Evolutionary conservation across 1,140 invertebrate species (phyloP).

Genomic region (Euura saliciscinereae): DNA sequence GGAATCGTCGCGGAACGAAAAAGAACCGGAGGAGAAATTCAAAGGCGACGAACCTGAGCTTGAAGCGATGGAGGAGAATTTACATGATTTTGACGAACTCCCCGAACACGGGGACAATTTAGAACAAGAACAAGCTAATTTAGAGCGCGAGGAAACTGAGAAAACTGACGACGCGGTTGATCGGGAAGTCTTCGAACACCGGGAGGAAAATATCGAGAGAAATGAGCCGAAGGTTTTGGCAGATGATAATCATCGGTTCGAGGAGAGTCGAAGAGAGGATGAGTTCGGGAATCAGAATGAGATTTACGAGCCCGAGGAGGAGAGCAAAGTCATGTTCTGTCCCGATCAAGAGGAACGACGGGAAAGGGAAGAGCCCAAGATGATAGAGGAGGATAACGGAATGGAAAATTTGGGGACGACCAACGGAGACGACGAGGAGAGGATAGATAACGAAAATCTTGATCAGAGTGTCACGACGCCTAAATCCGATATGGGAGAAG

Average conservation of each 20-base stretch:
- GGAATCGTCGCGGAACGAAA: too few relatives aligned
- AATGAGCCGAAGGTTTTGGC: background rate
- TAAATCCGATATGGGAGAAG: too few relatives aligned
- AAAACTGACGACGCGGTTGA: background rate
- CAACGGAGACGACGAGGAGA: background rate
- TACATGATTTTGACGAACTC: background rate
- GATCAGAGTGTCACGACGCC: too few relatives aligned
- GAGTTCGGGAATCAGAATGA: background rate
- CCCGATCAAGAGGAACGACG: conserved; percentile 20
- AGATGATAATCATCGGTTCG: conserved; percentile 10
- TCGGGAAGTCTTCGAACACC: background rate
- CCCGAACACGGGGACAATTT: background rate
- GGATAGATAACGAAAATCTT: too few relatives aligned
- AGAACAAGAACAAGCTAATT: background rate
- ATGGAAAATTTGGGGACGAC: conserved; percentile 10
- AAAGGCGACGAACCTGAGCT: background rate
- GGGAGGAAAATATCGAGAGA: background rate
- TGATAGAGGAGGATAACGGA: conserved; percentile 16
- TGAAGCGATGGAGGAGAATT: conserved; percentile 10
- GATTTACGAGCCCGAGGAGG: conserved; percentile 3
- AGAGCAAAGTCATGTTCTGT: background rate
- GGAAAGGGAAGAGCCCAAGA: conserved; percentile 11
- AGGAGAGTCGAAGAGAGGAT: background rate
- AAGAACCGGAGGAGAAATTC: too few relatives aligned
- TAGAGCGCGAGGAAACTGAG: background rate